Base-by-base conservation (phyloP, 2,113 vertebrate species). In the Piaya cayana region DNA sequence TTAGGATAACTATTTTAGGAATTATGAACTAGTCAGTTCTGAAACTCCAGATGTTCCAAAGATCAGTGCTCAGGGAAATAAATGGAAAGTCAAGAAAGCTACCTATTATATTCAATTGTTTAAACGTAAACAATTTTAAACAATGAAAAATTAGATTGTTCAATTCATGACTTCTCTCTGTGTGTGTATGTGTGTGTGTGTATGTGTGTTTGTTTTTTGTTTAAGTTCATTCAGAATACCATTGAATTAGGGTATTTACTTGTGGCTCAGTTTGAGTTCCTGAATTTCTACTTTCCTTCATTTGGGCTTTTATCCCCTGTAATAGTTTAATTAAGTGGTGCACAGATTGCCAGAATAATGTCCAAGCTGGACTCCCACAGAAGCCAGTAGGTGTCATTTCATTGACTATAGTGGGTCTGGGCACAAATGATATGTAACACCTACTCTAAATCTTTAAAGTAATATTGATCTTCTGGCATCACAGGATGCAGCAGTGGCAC, bases 31-130 rank as follows among this genome's bases (percentile, higher is more conserved):
- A 82, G 86, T 88, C n/a, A 75, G 19, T 92, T 93, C 82, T 81
- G 89, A 93, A 97, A 94, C 67, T 88, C 76, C 83, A 82, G 50
- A 93, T 93, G 75, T 95, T 96, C 89, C 96, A 96, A 95, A 98
- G 96, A 96, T 91, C 65, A 91, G 91, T 88, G 82, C 93, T 97
- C 96, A 97, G 96, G 96, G 96, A 96, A 96, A 83, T 60, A 85
- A 93, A 80, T 52, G 92, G 77, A 64, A 86, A 93, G 71, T 65
- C 42, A 49, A 52, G 22, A 86, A 93, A 86, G 82, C 80, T 78
- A 80, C 92, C 93, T 96, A 78, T 92, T 72, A 69, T 69, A 50
- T 19, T 88, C 78, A 91, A 63, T 78, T 92, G 86, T 86, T 91
- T 90, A 65, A 81, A 55, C 92, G 81, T 82, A 71, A 86, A 76